Base-by-base conservation (phyloP, 1,140 invertebrate genomes). In the Drosophila setifemur region DNA sequence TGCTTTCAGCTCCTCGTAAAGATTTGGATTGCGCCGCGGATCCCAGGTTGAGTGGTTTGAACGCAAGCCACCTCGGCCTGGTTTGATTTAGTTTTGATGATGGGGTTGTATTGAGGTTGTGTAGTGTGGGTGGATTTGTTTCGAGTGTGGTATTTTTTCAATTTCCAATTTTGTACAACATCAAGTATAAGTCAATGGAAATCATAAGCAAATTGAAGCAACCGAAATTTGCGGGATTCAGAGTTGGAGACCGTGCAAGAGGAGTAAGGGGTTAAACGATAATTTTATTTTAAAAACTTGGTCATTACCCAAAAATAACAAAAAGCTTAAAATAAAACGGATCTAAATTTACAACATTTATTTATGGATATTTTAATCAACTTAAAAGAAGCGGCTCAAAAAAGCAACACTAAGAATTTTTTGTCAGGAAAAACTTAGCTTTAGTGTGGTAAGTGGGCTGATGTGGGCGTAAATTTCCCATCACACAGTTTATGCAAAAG, bases 21-120 rank as follows among this genome's bases (percentile, higher is more conserved):
- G 72, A 91, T 96, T 95, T 89, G 96, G 95, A 49, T 79, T 79
- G 29, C 96, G 91, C 39, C 96, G 93, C 42, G 96, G 96, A 91
- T 96, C 95, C 96, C 96, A 97, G 81, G 96, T 97, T 21, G 95
- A 95, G 91, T 95, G 94, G 90, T 93, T 94, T 37, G 92, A 91
- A 73, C 93, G 92, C 90, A 89, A 60, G 29, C 89, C 77, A 85
- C 89, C 71, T 72, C 86, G 87, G 54, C 87, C 90, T 90, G 64
- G 48, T 66, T 48, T 49, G 40, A 28, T 64, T 37, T 29, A 5
- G 26, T 61, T 31, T 73, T 53, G 40, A 42, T 85, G 44, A 48
- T n/a, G n/a, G n/a, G n/a, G 29, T 14, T 49, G 23, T 44, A 12
- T 55, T 26, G 26, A 37, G 42, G 28, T 71, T n/a, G n/a, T n/a